Evolutionary conservation across 1,140 invertebrate species (phyloP).

Genomic region (Drosophila subpulchrella): DNA sequence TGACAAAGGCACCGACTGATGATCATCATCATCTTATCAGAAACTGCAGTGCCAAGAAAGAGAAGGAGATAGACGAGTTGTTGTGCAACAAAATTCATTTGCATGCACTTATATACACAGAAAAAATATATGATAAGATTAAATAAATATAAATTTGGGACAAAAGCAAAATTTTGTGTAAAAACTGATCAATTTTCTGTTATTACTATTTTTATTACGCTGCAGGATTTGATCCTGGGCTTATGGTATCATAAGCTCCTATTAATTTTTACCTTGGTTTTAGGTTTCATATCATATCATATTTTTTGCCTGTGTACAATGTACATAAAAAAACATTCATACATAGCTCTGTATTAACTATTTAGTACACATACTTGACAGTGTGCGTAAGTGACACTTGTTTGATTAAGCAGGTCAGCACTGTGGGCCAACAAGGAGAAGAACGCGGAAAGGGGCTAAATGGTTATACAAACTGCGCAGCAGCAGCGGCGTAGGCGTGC

Average conservation of each 20-base stretch:
- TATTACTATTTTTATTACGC: neutral
- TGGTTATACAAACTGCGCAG: slow-evolving; percentile 73
- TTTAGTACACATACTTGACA: slow-evolving; percentile 33
- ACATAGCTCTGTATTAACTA: slow-evolving; percentile 16
- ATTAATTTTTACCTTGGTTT: neutral
- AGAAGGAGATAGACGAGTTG: slow-evolving; percentile 39
- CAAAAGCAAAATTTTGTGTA: too few species aligned
- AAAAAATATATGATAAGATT: neutral
- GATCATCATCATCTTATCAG: slow-evolving; percentile 50
- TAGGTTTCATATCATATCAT: neutral
- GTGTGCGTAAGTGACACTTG: slow-evolving; percentile 67
- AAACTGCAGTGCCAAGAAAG: slow-evolving; percentile 40
- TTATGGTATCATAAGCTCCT: neutral
- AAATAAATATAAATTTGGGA: too few species aligned
- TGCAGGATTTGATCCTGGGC: neutral
- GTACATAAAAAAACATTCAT: neutral
- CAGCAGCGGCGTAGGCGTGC: slow-evolving; percentile 52
- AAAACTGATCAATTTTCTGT: too few species aligned
- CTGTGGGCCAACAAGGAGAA: slow-evolving; percentile 4
- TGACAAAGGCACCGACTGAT: slow-evolving; percentile 15
- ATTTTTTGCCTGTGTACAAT: neutral
- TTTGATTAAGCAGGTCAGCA: slow-evolving; percentile 70
- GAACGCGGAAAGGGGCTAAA: slow-evolving; percentile 15
- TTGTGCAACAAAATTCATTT: slow-evolving; percentile 54
- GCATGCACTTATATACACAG: neutral